Percentiles rank a stretch among this genome's conserved stretches.
phyloP scores from a whole-genome alignment of 2,888 invertebrate genomes.

The Euproctis similis region DNA sequence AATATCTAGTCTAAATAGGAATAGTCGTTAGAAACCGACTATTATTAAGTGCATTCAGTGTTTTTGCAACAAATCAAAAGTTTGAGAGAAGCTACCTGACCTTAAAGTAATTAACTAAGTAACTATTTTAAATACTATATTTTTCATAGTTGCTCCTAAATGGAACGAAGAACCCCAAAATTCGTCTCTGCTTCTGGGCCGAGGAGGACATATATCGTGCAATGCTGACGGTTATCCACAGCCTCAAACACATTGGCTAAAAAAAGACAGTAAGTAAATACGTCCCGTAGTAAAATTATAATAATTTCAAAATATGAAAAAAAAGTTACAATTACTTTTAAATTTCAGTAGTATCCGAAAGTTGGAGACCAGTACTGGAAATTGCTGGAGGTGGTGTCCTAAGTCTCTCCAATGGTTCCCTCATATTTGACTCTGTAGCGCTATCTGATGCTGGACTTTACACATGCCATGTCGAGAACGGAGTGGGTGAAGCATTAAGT shows the following conservation, averaged over 20 bases:
- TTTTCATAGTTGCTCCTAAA: constrained; percentile 82
- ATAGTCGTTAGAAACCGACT: too few relatives aligned
- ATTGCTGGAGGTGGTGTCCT: constrained; percentile 67
- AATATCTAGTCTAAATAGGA: too few relatives aligned
- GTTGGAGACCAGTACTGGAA: constrained; percentile 66
- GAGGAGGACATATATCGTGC: constrained; percentile 83
- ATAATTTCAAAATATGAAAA: neutral
- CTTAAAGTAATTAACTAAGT: too few relatives aligned
- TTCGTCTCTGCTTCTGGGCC: constrained; percentile 82
- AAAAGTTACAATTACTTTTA: neutral
- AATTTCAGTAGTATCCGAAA: constrained; percentile 51
- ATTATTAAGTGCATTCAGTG: too few relatives aligned
- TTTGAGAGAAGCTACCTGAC: too few relatives aligned
- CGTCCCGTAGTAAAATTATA: too few relatives aligned
- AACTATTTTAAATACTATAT: neutral
- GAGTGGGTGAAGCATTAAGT: constrained; percentile 66
- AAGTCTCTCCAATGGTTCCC: constrained; percentile 64
- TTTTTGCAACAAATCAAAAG: too few relatives aligned
- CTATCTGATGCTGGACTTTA: constrained; percentile 64
- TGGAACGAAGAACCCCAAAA: constrained; percentile 86
- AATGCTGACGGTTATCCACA: constrained; percentile 88
- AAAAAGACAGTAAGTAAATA: constrained; percentile 80
- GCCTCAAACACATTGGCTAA: constrained; percentile 84
- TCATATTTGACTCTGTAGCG: constrained; percentile 65
- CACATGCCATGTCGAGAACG: constrained; percentile 71